phyloP scores from a whole-genome alignment of 2,113 vertebrate genomes.

The Oplegnathus fasciatus region DNA sequence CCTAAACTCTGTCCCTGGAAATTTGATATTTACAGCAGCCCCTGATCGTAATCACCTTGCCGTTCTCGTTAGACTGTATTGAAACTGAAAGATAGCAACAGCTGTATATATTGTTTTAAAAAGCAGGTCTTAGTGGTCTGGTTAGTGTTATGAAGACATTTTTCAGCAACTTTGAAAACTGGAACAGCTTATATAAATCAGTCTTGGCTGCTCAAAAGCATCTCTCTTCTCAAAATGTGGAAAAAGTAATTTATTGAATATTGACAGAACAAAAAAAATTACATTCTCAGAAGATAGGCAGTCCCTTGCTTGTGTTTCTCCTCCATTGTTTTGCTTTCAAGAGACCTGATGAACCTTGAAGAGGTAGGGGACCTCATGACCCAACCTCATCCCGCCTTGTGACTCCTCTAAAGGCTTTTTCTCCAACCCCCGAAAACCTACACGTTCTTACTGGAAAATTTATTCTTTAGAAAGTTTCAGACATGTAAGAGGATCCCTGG shows the following conservation, averaged over 20 bases:
- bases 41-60: conserved; percentile 80
- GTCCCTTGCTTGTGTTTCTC: conserved; percentile 18
- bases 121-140: conserved; percentile 55
- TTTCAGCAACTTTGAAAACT: conserved; percentile 21
- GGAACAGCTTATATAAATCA: conserved; percentile 18
- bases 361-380: conserved; percentile 59
- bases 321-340: conserved; percentile 65
- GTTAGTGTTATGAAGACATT: conserved; percentile 44
- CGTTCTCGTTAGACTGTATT: conserved; percentile 76
- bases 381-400: conserved; percentile 51
- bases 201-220: conserved; percentile 3
- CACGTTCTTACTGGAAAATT: conserved; percentile 12
- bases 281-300: conserved; percentile 16
- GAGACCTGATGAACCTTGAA: conserved; percentile 68
- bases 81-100: conserved; percentile 80
- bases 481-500: conserved; percentile 29
- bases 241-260: conserved; percentile 35
- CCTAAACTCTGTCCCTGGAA: conserved; percentile 79
- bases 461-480: conserved; percentile 46
- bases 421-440: conserved; percentile 29
- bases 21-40: conserved; percentile 84
- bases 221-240: conserved; percentile 8
- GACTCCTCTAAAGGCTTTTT: conserved; percentile 42
- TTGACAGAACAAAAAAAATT: conserved; percentile 28
- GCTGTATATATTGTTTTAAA: conserved; percentile 71